phyloP scores from a whole-genome alignment of 1,140 invertebrate genomes.

The Plectrocnemia conspersa region DNA sequence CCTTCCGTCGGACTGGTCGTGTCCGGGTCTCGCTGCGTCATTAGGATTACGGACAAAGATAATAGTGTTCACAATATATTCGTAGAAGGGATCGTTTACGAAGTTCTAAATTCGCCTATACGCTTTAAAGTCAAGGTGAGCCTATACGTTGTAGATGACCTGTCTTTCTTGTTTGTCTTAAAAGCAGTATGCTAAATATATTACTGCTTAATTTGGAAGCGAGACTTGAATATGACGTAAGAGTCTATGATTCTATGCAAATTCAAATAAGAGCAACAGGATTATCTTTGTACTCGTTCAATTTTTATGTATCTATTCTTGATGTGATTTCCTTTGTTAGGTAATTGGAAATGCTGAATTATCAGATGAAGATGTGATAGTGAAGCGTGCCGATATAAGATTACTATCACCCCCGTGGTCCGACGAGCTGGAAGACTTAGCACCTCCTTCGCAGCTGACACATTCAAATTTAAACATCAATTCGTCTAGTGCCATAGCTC shows the following conservation, averaged over 20 bases:
- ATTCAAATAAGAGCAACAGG: too few relatives aligned
- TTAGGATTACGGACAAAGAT: conserved; percentile 48
- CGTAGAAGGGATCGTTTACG: conserved; percentile 76
- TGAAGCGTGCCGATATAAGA: conserved; percentile 83
- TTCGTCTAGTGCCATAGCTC: neutral
- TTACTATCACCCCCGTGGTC: conserved; percentile 90
- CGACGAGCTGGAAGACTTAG: conserved; percentile 82
- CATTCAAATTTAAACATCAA: conserved; percentile 4
- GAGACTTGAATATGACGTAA: too few relatives aligned
- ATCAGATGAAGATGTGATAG: conserved; percentile 50
- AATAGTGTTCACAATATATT: conserved; percentile 59
- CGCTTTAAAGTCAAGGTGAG: conserved; percentile 74
- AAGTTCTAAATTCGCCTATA: conserved; percentile 62
- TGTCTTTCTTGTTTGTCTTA: too few relatives aligned
- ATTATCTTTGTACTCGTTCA: neutral
- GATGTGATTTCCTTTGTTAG: conserved; percentile 33
- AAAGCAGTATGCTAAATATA: too few relatives aligned
- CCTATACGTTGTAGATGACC: too few relatives aligned
- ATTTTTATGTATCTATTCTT: neutral
- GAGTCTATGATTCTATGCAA: too few relatives aligned
- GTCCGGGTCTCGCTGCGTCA: conserved; percentile 53
- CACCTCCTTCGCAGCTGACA: neutral
- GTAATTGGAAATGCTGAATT: conserved; percentile 38
- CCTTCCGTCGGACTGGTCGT: conserved; percentile 73
- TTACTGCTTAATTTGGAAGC: too few relatives aligned